Conservation (phyloP, 2,797 vertebrate species). For the Staurois parvus region DNA sequence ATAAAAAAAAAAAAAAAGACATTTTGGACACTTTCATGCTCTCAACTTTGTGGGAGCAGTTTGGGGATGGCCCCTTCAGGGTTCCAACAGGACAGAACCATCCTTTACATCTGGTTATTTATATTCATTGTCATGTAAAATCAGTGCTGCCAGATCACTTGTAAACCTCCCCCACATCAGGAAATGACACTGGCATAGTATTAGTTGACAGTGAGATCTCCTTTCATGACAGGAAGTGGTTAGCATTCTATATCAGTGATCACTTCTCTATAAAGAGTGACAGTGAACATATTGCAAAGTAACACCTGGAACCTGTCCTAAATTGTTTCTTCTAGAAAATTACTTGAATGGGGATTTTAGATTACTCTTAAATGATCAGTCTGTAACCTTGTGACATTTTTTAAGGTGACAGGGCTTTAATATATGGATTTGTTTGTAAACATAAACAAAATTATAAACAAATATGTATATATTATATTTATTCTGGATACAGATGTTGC, state of each 20-base stretch:
- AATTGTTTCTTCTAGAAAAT: constrained; percentile 13
- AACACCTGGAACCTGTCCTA: constrained; percentile 11
- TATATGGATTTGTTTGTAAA: not conserved
- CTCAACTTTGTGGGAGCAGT: no score
- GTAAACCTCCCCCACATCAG: constrained; percentile 20
- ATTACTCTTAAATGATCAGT: not conserved
- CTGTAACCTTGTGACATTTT: not conserved
- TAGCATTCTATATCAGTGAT: constrained; percentile 69
- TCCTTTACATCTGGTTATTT: constrained; percentile 22
- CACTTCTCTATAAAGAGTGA: constrained; percentile 73
- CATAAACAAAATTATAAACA: not conserved
- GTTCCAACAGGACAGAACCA: not conserved
- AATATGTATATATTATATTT: not conserved
- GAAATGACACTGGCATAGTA: constrained; percentile 3
- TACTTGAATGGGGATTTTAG: not conserved
- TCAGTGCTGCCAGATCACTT: constrained; percentile 45
- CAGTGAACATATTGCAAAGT: constrained; percentile 45
- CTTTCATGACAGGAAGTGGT: constrained; percentile 60
- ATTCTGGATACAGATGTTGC: not conserved
- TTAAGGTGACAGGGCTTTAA: not conserved
- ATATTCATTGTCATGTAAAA: not conserved
- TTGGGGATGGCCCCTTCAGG: no score
- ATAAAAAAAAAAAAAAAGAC: no score
- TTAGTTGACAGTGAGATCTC: constrained; percentile 59
- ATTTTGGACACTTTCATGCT: no score